Evolutionary conservation across 2,113 vertebrate genomes (phyloP), one percentile per base, ranked within the genome.

Genomic region (Notothenia coriiceps): DNA sequence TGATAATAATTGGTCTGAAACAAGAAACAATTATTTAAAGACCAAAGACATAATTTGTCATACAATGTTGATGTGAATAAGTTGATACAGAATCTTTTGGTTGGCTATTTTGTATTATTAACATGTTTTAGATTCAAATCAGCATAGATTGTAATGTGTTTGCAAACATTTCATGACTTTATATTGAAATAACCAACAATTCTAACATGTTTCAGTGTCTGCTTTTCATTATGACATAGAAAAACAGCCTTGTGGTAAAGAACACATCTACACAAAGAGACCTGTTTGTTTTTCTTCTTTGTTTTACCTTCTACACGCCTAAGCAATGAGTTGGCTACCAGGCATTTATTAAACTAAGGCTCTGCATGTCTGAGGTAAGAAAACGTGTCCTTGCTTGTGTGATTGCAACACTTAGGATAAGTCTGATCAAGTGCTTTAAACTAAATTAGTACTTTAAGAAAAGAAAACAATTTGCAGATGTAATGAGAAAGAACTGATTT

Each of bases 401-500:
- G 20, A 67, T 11, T 67, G 40, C 50, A 70, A 72, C 35, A 54
- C 52, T 70, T 49, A 10, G 3, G 50, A 13, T 43, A 33, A 81
- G 14, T 29, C 2, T 59, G 51, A 64, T 70, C 20, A 60, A 51
- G 35, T 54, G n/a, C 10, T 29, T 74, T 40, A 52, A 11, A 67
- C 46, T 44, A 14, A 70, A 46, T 25, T 29, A 11, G 5, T 25
- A 18, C 8, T 33, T 35, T 6, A 4, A 52, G 18, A 60, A 51
- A 44, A 68, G 1, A 56, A 62, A 68, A 2, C 20, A 12, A 43
- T 55, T 65, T 71, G 22, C 18, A 46, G 40, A 15, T 35, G 56
- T 46, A 54, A 78, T 72, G 14, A 64, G 65, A 71, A 64, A 35
- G 13, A 69, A 50, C 4, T 22, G 13, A 25, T 67, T 73, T 66